Percentiles rank a stretch among this genome's conserved stretches.
Conservation (phyloP, 2,113 vertebrate species). For the Rhadina sibilatrix region DNA sequence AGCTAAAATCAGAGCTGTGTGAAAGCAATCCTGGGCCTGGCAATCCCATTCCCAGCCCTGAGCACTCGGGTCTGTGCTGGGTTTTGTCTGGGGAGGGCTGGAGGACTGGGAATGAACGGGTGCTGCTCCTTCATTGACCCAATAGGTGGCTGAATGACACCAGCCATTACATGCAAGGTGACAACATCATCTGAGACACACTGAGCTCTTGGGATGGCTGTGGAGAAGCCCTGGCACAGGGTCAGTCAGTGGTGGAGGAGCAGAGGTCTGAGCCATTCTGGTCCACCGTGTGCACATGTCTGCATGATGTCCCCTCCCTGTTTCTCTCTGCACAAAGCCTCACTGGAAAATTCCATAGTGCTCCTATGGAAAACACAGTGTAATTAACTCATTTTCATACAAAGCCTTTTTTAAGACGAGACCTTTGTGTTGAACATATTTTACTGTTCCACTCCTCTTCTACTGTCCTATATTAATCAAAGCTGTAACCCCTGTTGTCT, state of each 20-base stretch:
- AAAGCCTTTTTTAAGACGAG: conserved; percentile 67
- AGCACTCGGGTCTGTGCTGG: neutral
- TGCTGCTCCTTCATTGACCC: neutral
- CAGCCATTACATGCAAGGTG: neutral
- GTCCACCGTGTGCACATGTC: neutral
- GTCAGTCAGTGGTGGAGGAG: neutral
- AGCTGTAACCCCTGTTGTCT: conserved; percentile 94
- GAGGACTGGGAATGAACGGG: neutral
- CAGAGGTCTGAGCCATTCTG: neutral
- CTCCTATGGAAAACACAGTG: conserved; percentile 1
- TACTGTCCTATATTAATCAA: conserved; percentile 91
- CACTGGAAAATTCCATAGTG: conserved; percentile 27
- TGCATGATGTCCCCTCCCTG: neutral
- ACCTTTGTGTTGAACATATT: conserved; percentile 77
- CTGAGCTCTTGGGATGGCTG: neutral
- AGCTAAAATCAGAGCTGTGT: neutral
- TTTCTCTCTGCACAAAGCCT: neutral
- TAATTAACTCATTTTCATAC: conserved; percentile 70
- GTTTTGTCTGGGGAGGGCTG: neutral
- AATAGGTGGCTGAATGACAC: neutral
- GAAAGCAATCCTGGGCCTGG: neutral
- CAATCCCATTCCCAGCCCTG: neutral
- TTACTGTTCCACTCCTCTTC: conserved; percentile 76
- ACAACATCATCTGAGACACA: neutral
- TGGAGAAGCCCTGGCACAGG: neutral